Conservation (phyloP, 1,140 invertebrate genomes). For the Laodelphax striatellus region DNA sequence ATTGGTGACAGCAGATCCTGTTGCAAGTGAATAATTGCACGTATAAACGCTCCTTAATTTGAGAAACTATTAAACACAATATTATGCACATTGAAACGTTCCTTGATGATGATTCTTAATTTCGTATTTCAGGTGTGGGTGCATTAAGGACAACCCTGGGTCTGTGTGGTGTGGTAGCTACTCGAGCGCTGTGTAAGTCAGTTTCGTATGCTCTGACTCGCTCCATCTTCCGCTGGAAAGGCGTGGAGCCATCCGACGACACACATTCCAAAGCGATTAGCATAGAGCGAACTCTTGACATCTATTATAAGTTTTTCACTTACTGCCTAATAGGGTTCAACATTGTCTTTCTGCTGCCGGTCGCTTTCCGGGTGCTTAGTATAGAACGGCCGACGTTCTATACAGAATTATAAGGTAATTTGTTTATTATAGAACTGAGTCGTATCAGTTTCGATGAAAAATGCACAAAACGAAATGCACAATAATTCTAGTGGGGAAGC, state of each 20-base stretch:
- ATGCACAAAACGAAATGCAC: too few relatives aligned
- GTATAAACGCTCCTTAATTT: too few relatives aligned
- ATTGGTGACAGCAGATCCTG: too few relatives aligned
- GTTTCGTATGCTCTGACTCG: constrained; percentile 55
- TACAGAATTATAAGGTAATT: constrained; percentile 71
- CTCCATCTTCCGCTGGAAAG: constrained; percentile 45
- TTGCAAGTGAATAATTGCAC: too few relatives aligned
- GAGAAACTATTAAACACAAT: too few relatives aligned
- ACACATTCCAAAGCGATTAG: constrained; percentile 39
- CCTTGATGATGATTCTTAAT: too few relatives aligned
- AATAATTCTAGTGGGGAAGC: too few relatives aligned
- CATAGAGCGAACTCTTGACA: constrained; percentile 45
- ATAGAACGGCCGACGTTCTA: constrained; percentile 74
- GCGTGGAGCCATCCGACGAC: constrained; percentile 25
- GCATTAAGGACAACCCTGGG: constrained; percentile 61
- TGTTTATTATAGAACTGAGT: too few relatives aligned
- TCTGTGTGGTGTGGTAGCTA: constrained; percentile 54
- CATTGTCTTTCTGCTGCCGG: constrained; percentile 63
- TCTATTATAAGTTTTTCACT: constrained; percentile 68
- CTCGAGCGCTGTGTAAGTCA: constrained; percentile 53
- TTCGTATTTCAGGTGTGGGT: constrained; percentile 31
- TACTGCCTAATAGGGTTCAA: constrained; percentile 64
- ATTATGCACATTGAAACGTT: too few relatives aligned
- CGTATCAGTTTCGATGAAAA: too few relatives aligned
- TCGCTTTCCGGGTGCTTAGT: constrained; percentile 57